phyloP scores from a whole-genome alignment of 2,113 vertebrate genomes.

The Burhinus oedicnemus region DNA sequence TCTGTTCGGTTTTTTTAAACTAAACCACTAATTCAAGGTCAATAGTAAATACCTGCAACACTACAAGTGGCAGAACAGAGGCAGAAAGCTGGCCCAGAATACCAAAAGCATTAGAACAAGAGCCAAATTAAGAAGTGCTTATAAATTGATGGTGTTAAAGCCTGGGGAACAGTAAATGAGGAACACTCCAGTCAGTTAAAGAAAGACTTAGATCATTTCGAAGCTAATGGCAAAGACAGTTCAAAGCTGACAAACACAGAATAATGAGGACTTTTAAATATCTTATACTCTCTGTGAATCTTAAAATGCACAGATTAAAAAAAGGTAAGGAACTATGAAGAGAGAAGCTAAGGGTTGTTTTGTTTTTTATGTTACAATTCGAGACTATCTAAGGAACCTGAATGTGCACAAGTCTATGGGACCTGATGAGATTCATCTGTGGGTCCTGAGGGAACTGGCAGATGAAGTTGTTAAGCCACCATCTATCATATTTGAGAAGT shows the following conservation, averaged over 20 bases:
- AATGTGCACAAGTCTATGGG: not conserved
- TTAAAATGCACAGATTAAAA: conserved; percentile 31
- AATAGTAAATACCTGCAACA: not conserved
- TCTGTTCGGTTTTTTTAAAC: not conserved
- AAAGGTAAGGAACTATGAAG: not conserved
- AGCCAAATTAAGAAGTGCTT: conserved; percentile 21
- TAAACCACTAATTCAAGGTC: not conserved
- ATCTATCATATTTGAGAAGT: not conserved
- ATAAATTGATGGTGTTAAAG: not conserved
- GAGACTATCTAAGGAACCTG: not conserved
- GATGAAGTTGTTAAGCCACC: not conserved
- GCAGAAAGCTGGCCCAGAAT: not conserved
- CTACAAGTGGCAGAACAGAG: not conserved
- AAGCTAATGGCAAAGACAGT: conserved; percentile 41
- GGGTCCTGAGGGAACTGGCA: not conserved
- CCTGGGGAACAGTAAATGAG: conserved; percentile 4
- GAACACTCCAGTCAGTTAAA: conserved; percentile 4
- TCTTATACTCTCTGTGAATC: not conserved
- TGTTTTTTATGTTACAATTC: not conserved
- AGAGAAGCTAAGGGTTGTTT: not conserved
- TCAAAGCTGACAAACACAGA: conserved; percentile 33
- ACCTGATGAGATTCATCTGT: not conserved
- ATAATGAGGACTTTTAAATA: conserved; percentile 28
- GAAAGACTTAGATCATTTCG: conserved; percentile 38
- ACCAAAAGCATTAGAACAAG: not conserved